phyloP scores from a whole-genome alignment of 2,113 vertebrate species.

The Paramisgurnus dabryanus region DNA sequence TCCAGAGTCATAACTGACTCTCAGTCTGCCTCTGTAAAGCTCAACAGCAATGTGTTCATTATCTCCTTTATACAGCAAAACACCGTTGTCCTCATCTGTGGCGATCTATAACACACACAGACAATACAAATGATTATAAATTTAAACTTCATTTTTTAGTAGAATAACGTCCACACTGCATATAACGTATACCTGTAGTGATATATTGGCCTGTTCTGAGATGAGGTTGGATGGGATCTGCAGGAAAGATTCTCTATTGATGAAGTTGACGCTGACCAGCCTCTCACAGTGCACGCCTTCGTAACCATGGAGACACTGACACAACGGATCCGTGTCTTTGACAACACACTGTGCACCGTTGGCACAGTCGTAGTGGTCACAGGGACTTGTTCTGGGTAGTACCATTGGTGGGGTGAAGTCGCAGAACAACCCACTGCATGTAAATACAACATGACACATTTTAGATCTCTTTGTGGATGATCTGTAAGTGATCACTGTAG shows the following conservation, averaged over 20 bases:
- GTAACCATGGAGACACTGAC: constrained; percentile 93
- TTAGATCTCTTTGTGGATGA: neutral
- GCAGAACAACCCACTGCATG: constrained; percentile 89
- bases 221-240: constrained; percentile 88
- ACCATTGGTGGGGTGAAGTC: constrained; percentile 97
- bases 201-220: constrained; percentile 88
- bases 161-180: neutral
- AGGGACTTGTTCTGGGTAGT: constrained; percentile 93
- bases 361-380: constrained; percentile 93
- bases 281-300: constrained; percentile 92
- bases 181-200: constrained; percentile 83
- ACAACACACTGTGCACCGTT: constrained; percentile 93
- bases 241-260: constrained; percentile 91
- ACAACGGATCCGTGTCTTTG: constrained; percentile 83
- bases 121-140: no score
- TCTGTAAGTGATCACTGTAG: constrained; percentile 3
- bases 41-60: constrained; percentile 93
- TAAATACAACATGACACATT: neutral
- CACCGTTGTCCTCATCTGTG: constrained; percentile 95
- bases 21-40: constrained; percentile 90
- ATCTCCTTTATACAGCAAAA: constrained; percentile 94
- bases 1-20: constrained; percentile 94
- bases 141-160: no score
- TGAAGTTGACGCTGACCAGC: constrained; percentile 91
- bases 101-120: constrained; percentile 80